Evolutionary conservation across 1,140 invertebrate genomes (phyloP).

Genomic region (Hycleus cichorii): DNA sequence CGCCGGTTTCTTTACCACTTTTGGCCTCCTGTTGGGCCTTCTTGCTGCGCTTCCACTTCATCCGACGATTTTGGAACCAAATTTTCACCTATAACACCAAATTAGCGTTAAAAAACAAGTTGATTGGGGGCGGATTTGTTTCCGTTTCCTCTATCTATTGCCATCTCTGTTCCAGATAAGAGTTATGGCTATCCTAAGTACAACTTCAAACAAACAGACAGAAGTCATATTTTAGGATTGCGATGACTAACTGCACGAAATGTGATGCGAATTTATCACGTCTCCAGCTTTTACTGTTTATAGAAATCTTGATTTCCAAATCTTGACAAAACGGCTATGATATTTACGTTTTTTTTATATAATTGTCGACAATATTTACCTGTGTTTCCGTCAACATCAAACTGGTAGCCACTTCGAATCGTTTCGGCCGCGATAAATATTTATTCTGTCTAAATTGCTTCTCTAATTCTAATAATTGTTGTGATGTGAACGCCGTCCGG

Average conservation of each 20-base stretch:
- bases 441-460: constrained; percentile 99
- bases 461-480: constrained; percentile 95
- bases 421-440: constrained; percentile 94
- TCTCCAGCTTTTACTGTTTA: constrained; percentile 12
- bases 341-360: too few relatives aligned
- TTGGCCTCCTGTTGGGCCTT: constrained; percentile 79
- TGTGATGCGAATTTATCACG: constrained; percentile 32
- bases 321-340: too few relatives aligned
- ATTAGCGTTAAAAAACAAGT: not conserved
- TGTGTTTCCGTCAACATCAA: constrained; percentile 98
- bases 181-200: constrained; percentile 31
- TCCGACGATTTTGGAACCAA: constrained; percentile 92
- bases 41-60: constrained; percentile 95
- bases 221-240: constrained; percentile 35
- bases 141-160: constrained; percentile 19
- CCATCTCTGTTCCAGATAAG: constrained; percentile 15
- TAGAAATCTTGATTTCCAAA: constrained; percentile 7
- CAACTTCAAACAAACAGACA: constrained; percentile 35
- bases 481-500: constrained; percentile 94
- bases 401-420: constrained; percentile 97
- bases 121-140: not conserved
- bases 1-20: constrained; percentile 25
- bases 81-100: constrained; percentile 73
- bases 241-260: constrained; percentile 31
- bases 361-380: constrained; percentile 49